Evolutionary conservation across 2,888 invertebrate species (phyloP).

Genomic region (Pardosa pseudoannulata): DNA sequence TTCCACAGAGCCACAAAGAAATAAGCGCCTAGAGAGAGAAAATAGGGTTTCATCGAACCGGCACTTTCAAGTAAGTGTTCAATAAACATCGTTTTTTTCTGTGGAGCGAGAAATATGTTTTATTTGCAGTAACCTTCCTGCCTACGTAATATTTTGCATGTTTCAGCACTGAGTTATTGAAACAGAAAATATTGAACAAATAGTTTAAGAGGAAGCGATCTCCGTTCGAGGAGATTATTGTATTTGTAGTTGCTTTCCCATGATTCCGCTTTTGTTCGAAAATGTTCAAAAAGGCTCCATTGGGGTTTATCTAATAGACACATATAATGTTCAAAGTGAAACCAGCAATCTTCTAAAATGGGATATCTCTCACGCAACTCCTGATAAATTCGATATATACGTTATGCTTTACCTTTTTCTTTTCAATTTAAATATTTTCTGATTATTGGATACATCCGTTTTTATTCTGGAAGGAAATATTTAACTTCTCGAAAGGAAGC

Average conservation of each 20-base stretch:
- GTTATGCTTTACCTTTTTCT: background rate
- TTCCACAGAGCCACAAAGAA: background rate
- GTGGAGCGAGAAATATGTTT: background rate
- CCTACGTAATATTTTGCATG: background rate
- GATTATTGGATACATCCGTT: background rate
- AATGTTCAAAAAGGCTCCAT: background rate
- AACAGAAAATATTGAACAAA: constrained; percentile 7
- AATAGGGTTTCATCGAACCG: constrained; percentile 3
- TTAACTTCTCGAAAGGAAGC: too few species aligned
- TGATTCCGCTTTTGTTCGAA: background rate
- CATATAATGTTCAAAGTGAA: background rate
- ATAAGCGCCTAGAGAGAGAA: background rate
- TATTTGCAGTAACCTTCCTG: background rate
- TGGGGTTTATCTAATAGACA: background rate
- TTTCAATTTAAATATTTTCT: background rate
- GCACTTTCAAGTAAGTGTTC: constrained; percentile 5
- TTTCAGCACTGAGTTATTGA: background rate
- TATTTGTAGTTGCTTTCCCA: background rate
- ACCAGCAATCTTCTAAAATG: too few species aligned
- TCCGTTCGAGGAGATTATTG: background rate
- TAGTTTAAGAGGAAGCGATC: background rate
- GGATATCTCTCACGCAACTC: too few species aligned
- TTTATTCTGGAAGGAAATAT: background rate
- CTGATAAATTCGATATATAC: background rate
- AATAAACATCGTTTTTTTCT: constrained; percentile 23